phyloP scores from a whole-genome alignment of 2,797 vertebrate genomes.

The Sebastes cheni region DNA sequence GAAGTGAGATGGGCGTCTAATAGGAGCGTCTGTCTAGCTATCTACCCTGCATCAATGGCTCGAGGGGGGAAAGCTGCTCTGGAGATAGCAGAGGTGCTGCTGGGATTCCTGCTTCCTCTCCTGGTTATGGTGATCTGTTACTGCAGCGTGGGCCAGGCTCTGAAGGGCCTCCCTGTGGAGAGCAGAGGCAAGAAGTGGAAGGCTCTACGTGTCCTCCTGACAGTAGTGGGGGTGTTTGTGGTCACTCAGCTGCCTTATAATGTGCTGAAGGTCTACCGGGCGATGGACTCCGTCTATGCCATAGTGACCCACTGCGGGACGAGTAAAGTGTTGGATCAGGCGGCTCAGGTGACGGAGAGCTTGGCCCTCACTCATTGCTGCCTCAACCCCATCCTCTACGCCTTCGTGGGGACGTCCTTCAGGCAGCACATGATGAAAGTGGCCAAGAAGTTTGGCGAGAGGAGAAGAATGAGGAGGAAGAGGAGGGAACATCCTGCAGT shows the following conservation, averaged over 20 bases:
- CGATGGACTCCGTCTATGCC: conserved; percentile 85
- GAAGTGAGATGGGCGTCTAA: conserved; percentile 74
- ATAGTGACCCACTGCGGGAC: conserved; percentile 84
- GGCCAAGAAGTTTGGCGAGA: conserved; percentile 80
- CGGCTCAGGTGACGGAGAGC: conserved; percentile 87
- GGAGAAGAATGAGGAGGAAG: conserved; percentile 39
- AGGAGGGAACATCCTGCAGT: conserved; percentile 27
- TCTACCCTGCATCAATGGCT: conserved; percentile 81
- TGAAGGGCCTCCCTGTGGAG: conserved; percentile 78
- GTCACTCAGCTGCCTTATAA: conserved; percentile 93
- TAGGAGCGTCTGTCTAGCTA: conserved; percentile 79
- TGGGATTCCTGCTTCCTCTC: conserved; percentile 90
- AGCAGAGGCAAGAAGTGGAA: conserved; percentile 79
- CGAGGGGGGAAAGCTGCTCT: conserved; percentile 80
- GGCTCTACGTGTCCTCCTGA: conserved; percentile 86
- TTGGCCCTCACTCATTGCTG: conserved; percentile 91
- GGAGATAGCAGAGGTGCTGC: conserved; percentile 87
- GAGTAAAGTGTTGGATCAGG: conserved; percentile 88
- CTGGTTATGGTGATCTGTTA: conserved; percentile 90
- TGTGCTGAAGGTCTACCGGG: conserved; percentile 85
- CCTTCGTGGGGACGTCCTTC: conserved; percentile 89
- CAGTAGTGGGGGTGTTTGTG: conserved; percentile 87
- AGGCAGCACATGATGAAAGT: conserved; percentile 84
- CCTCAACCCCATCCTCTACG: conserved; percentile 92
- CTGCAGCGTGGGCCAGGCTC: conserved; percentile 73